A percentile compares a stretch with the other conserved stretches of the same genome.
phyloP scores from a whole-genome alignment of 35 echinoderm and acorn worm species.

The Ptychodera flava region DNA sequence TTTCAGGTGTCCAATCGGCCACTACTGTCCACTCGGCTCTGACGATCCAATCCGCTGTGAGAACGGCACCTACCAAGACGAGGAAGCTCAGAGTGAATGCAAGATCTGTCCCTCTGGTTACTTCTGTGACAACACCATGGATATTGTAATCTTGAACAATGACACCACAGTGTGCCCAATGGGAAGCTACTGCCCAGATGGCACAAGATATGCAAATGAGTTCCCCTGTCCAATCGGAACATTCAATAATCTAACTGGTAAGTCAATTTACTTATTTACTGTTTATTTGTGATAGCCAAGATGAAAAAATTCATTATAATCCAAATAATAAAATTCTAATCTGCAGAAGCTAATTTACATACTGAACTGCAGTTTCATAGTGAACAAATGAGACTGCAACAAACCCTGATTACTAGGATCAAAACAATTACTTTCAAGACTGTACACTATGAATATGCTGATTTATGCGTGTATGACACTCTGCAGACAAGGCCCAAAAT shows the following conservation, averaged over 20 bases:
- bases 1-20: conserved; percentile 83
- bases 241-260: conserved; percentile 77
- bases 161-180: conserved; percentile 73
- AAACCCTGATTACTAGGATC: no score
- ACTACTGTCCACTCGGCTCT: conserved; percentile 77
- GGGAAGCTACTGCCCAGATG: conserved; percentile 75
- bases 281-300: no score
- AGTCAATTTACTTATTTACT: no score
- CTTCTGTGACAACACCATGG: conserved; percentile 95
- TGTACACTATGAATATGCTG: no score
- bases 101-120: conserved; percentile 78
- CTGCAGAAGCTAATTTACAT: no score
- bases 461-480: no score
- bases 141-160: conserved; percentile 69
- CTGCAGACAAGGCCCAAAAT: no score
- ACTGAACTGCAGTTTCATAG: no score
- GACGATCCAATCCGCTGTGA: conserved; percentile 76
- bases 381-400: no score
- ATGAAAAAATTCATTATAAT: no score
- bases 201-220: conserved; percentile 64
- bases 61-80: conserved; percentile 96
- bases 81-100: conserved; percentile 74
- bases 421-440: no score
- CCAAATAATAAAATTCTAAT: no score
- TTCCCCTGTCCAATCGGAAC: conserved; percentile 88